phyloP scores from a whole-genome alignment of 2,888 invertebrate species.

The Eudasyphora cyanicolor region DNA sequence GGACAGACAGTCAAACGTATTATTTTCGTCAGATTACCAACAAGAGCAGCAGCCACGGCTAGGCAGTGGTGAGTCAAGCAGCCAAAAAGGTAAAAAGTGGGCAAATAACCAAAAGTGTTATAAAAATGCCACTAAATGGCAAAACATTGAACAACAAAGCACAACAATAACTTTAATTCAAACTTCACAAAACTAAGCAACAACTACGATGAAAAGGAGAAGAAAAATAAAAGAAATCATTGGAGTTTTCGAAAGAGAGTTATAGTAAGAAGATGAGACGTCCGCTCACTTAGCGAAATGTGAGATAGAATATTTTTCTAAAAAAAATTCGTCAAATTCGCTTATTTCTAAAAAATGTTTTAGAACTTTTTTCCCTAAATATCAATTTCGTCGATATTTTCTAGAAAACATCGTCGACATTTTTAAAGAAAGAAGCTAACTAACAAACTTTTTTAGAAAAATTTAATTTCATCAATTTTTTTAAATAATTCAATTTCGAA shows the following conservation, averaged over 20 bases:
- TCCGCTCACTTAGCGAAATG: no score
- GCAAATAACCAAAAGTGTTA: constrained; percentile 49
- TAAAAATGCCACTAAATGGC: constrained; percentile 49
- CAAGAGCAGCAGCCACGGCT: constrained; percentile 20
- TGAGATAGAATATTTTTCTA: no score
- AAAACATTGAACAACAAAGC: constrained; percentile 33
- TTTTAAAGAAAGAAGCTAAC: no score
- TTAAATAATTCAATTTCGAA: no score
- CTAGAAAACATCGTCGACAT: no score
- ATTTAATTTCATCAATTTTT: no score
- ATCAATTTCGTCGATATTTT: no score
- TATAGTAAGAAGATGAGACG: background rate
- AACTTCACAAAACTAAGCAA: background rate
- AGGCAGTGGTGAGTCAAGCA: no score
- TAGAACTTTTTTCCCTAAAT: no score
- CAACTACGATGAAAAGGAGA: background rate
- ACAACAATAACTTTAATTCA: constrained; percentile 11
- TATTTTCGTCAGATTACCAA: constrained; percentile 35
- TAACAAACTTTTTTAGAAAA: no score
- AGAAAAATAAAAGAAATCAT: background rate
- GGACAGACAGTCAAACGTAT: constrained; percentile 9
- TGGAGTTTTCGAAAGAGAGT: background rate
- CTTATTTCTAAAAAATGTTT: no score
- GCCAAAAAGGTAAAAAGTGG: constrained; percentile 21
- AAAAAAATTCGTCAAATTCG: no score